Evolutionary conservation across 2,888 invertebrate genomes (phyloP).

Genomic region (Apamea sordens): DNA sequence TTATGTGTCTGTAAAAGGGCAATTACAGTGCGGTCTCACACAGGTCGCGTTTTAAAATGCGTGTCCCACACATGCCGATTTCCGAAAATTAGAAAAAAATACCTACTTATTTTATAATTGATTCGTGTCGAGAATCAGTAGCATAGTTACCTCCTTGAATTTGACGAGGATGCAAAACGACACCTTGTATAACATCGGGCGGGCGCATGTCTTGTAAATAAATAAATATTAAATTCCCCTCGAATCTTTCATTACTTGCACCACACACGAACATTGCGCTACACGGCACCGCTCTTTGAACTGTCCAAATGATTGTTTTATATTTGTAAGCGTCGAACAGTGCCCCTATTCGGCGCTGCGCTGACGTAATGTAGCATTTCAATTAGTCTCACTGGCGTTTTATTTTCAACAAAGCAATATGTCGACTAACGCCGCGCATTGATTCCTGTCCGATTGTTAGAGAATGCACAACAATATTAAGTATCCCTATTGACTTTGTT

Average conservation of each 20-base stretch:
- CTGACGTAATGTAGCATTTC: slow-evolving; percentile 88
- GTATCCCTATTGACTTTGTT: slow-evolving; percentile 55
- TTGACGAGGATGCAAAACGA: no score
- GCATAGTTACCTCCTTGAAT: no score
- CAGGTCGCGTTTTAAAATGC: no score
- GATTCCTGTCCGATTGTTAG: slow-evolving; percentile 75
- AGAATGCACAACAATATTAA: slow-evolving; percentile 70
- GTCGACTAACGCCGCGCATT: slow-evolving; percentile 74
- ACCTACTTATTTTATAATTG: no score
- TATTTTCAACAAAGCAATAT: slow-evolving; percentile 83
- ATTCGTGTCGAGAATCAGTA: no score
- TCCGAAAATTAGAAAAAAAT: no score
- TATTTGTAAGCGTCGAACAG: slow-evolving; percentile 87
- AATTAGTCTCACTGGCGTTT: slow-evolving; percentile 85
- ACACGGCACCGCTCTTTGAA: slow-evolving; percentile 86
- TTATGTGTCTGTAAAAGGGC: no score
- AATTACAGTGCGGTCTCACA: no score
- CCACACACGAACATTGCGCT: slow-evolving; percentile 79
- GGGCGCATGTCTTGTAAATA: no score
- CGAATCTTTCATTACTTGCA: slow-evolving; percentile 49
- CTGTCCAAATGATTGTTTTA: slow-evolving; percentile 90
- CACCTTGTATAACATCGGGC: no score
- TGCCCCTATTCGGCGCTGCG: slow-evolving; percentile 81
- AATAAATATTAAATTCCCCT: no score
- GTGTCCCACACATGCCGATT: no score